Evolutionary conservation across 1,140 invertebrate genomes (phyloP).

Genomic region (Diabrotica virgifera): DNA sequence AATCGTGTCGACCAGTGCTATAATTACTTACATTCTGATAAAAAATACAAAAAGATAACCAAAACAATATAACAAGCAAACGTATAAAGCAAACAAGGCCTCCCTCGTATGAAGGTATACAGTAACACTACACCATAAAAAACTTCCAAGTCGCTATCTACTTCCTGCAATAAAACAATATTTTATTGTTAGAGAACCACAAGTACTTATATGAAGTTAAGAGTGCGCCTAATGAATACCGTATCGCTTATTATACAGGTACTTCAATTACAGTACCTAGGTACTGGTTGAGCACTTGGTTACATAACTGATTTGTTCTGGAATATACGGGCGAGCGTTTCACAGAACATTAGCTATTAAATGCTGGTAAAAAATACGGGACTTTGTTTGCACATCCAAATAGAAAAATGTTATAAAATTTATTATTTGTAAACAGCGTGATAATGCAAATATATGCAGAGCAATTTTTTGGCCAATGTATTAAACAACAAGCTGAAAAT

Average conservation of each 20-base stretch:
- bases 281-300: not conserved
- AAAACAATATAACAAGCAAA: no score
- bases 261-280: not conserved
- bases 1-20: no score
- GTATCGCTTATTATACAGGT: conserved; percentile 17
- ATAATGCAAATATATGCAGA: not conserved
- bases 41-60: no score
- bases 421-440: not conserved
- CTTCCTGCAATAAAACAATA: conserved; percentile 20
- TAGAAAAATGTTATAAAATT: not conserved
- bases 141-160: conserved; percentile 4
- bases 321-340: not conserved
- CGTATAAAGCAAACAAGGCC: no score
- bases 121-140: not conserved
- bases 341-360: not conserved
- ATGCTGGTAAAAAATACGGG: not conserved
- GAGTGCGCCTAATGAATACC: conserved; percentile 13
- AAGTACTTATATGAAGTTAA: conserved; percentile 5
- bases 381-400: not conserved
- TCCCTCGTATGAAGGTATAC: no score
- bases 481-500: no score
- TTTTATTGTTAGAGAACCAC: conserved; percentile 9
- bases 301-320: not conserved
- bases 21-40: no score
- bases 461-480: not conserved